phyloP scores from a whole-genome alignment of 2,113 vertebrate species.

The Dasyornis broadbenti region DNA sequence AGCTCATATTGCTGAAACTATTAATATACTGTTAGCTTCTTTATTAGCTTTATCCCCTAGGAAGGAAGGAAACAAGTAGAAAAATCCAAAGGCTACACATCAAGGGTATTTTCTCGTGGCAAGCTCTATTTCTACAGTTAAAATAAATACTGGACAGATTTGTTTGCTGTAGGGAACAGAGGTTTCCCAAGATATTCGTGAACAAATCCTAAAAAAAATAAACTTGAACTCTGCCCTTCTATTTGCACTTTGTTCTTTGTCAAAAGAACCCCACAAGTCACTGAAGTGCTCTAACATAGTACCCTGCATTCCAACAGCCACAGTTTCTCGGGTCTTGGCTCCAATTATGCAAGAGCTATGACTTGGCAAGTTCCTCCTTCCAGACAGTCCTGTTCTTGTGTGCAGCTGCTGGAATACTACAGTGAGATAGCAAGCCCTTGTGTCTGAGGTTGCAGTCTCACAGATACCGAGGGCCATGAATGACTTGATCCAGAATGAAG shows the following conservation, averaged over 20 bases:
- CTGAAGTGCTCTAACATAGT: not conserved
- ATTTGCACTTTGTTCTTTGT: not conserved
- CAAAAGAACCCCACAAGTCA: not conserved
- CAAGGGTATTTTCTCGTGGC: not conserved
- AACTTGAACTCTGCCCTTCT: not conserved
- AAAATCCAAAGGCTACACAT: not conserved
- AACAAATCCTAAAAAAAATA: not conserved
- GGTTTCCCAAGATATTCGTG: not conserved
- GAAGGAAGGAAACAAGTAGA: not conserved
- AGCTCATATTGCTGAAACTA: not conserved
- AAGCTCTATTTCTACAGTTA: not conserved
- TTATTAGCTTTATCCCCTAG: not conserved
- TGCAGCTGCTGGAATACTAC: not conserved
- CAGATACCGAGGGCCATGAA: not conserved
- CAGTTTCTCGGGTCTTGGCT: not conserved
- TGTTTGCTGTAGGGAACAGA: not conserved
- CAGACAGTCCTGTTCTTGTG: not conserved
- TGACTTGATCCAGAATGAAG: not conserved
- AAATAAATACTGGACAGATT: not conserved
- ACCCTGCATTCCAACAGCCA: not conserved
- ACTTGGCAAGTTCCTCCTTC: constrained; percentile 50
- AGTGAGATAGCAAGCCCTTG: not conserved
- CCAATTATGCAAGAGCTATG: constrained; percentile 43
- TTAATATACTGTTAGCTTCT: not conserved
- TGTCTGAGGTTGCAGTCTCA: not conserved